Percentiles rank a stretch among this genome's conserved stretches.
phyloP scores from a whole-genome alignment of 2,888 invertebrate species.

The Drosophila gaucha region DNA sequence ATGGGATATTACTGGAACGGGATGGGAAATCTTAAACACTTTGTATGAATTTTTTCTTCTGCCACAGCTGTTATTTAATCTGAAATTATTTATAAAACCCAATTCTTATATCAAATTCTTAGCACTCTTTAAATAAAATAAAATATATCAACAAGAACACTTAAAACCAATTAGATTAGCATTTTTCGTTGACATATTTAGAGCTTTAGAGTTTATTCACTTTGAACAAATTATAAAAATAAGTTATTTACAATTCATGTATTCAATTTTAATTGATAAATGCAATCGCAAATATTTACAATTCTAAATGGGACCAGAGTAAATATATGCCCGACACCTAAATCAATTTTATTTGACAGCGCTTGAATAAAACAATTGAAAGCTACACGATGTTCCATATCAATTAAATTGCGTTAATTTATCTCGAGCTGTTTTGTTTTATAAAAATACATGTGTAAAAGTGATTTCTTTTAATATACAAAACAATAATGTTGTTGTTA shows the following conservation, averaged over 20 bases:
- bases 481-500: conserved; percentile 25
- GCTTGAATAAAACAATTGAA: neutral
- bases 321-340: conserved; percentile 2
- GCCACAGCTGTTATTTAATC: too few relatives aligned
- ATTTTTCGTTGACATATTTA: conserved; percentile 9
- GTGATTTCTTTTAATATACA: neutral
- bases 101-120: too few relatives aligned
- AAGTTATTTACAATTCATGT: conserved; percentile 31
- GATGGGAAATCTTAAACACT: too few relatives aligned
- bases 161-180: conserved; percentile 14
- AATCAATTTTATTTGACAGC: conserved; percentile 24
- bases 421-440: conserved; percentile 2
- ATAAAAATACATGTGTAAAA: conserved; percentile 11
- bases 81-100: too few relatives aligned
- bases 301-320: conserved; percentile 26
- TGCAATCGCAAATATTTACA: conserved; percentile 6
- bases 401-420: conserved; percentile 25
- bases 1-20: too few relatives aligned
- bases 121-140: too few relatives aligned
- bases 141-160: neutral
- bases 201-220: conserved; percentile 47
- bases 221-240: conserved; percentile 9
- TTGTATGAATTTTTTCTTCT: too few relatives aligned
- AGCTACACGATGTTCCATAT: conserved; percentile 1
- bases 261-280: conserved; percentile 16